phyloP scores from a whole-genome alignment of 2,113 vertebrate genomes.

The Saguinus imperator region DNA sequence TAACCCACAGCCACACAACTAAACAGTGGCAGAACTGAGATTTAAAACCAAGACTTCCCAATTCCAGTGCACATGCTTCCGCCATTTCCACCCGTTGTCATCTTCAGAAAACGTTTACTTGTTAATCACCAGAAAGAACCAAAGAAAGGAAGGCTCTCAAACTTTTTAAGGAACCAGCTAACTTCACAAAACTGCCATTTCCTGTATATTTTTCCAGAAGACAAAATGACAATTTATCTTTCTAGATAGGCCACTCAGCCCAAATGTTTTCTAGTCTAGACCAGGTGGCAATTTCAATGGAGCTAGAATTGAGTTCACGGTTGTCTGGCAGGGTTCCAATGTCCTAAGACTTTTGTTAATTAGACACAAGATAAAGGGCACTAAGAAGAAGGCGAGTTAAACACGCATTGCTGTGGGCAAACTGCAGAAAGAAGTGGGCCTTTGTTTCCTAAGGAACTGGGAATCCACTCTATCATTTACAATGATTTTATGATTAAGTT shows the following conservation, averaged over 20 bases:
- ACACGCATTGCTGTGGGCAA: slow-evolving; percentile 62
- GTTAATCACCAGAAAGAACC: neutral
- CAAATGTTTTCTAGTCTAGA: neutral
- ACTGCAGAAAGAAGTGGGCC: slow-evolving; percentile 61
- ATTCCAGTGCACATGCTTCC: neutral
- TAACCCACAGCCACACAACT: neutral
- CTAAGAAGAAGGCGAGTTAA: slow-evolving; percentile 36
- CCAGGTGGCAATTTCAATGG: neutral
- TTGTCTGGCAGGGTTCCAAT: neutral
- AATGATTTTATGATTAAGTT: slow-evolving; percentile 79
- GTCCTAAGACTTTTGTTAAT: slow-evolving; percentile 2
- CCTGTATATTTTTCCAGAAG: neutral
- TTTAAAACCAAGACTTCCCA: neutral
- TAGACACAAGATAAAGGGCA: slow-evolving; percentile 38
- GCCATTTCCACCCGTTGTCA: neutral
- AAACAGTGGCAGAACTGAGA: neutral
- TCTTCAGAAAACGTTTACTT: neutral
- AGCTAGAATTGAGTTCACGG: neutral
- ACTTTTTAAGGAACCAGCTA: neutral
- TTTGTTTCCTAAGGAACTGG: slow-evolving; percentile 57
- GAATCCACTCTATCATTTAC: slow-evolving; percentile 56
- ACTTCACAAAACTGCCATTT: neutral
- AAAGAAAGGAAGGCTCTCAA: neutral
- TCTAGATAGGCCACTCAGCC: neutral
- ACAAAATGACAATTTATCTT: neutral